Conservation (phyloP, 1,140 invertebrate species). For the Battus philenor region DNA sequence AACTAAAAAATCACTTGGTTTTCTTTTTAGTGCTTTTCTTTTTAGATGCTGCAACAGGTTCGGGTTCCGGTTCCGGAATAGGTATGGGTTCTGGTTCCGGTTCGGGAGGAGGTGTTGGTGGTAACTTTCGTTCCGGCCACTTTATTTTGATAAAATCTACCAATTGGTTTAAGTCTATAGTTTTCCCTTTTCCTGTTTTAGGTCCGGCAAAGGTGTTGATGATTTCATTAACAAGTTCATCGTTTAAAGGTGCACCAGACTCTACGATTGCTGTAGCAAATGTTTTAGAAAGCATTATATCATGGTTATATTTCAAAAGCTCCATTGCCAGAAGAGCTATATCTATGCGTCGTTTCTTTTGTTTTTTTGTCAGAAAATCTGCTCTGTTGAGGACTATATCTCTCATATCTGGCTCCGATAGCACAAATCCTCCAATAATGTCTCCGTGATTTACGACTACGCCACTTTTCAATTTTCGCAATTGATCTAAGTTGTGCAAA, state of each 20-base stretch:
- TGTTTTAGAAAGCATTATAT: conserved; percentile 32
- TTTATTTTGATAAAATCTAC: conserved; percentile 50
- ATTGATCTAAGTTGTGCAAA: conserved; percentile 24
- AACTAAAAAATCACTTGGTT: conserved; percentile 20
- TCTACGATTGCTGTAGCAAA: conserved; percentile 25
- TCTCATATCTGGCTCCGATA: conserved; percentile 33
- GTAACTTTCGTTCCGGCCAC: conserved; percentile 54
- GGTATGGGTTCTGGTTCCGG: conserved; percentile 26
- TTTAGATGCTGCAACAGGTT: conserved; percentile 11
- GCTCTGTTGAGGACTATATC: conserved; percentile 45
- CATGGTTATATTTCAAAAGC: conserved; percentile 34
- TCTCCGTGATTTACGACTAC: conserved; percentile 39
- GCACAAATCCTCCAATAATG: conserved; percentile 23
- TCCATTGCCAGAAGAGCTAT: conserved; percentile 40
- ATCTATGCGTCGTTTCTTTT: conserved; percentile 37
- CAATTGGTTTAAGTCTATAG: conserved; percentile 32
- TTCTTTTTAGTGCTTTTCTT: conserved; percentile 22
- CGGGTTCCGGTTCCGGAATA: conserved; percentile 13
- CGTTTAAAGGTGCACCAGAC: conserved; percentile 31
- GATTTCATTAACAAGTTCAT: conserved; percentile 40
- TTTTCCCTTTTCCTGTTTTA: conserved; percentile 29
- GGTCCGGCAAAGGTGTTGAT: conserved; percentile 35
- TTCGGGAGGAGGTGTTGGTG: conserved; percentile 48
- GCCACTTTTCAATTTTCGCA: conserved; percentile 35
- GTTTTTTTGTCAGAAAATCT: conserved; percentile 37